These are phyloP conservation scores for Syngnathus rostellatus DNA, from an alignment of 2,797 vertebrate genomes.

Conservation along the genomic window DNA sequence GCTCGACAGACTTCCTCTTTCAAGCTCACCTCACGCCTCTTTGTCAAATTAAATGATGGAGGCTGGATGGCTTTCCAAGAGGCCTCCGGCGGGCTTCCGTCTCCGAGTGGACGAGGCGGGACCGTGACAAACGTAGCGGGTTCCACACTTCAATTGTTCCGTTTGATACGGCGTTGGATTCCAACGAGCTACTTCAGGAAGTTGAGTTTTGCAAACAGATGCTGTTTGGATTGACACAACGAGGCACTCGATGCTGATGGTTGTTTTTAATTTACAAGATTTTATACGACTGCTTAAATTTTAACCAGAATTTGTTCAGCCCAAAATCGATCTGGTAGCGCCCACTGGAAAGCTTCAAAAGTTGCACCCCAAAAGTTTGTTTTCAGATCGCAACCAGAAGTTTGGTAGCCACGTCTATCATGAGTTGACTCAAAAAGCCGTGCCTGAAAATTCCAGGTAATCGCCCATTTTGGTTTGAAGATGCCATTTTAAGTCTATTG, in stretches of 20 bases:
- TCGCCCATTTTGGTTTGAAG: not conserved
- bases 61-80: conserved; percentile 50
- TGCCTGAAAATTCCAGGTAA: too few species aligned
- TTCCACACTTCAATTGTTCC: conserved; percentile 52
- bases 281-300: not conserved
- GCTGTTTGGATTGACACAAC: conserved; percentile 43
- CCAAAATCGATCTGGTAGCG: too few species aligned
- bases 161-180: conserved; percentile 59
- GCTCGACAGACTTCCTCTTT: conserved; percentile 58
- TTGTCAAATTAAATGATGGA: conserved; percentile 60
- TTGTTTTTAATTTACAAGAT: conserved; percentile 24
- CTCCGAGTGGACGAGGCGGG: conserved; percentile 47
- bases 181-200: conserved; percentile 58
- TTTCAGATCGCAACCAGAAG: too few species aligned
- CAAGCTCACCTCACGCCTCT: conserved; percentile 61
- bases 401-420: not conserved
- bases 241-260: conserved; percentile 48
- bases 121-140: conserved; percentile 42
- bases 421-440: not conserved
- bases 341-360: too few species aligned
- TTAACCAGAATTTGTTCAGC: not conserved
- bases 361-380: too few species aligned
- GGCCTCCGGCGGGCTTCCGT: conserved; percentile 43
- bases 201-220: conserved; percentile 62
- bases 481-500: not conserved